These are phyloP conservation scores for Nansenia antarctica DNA, from an alignment of 2,113 vertebrate genomes.

Conservation along the genomic window DNA sequence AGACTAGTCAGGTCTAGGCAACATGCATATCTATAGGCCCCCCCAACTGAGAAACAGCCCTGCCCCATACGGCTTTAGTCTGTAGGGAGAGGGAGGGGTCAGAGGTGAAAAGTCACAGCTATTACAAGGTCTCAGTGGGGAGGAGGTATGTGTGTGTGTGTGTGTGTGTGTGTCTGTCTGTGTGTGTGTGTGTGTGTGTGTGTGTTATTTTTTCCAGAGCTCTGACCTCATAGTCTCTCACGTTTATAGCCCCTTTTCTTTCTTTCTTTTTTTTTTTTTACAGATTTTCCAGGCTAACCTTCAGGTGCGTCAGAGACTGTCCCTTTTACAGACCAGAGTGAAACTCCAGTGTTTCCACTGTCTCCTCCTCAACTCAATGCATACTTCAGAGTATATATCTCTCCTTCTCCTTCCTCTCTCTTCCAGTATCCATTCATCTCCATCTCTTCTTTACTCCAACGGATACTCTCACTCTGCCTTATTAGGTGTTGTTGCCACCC, in stretches of 20 bases:
- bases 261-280: no score
- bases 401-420: neutral
- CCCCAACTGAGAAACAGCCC: neutral
- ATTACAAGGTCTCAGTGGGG: constrained; percentile 32
- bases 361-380: constrained; percentile 9
- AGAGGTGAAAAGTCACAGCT: constrained; percentile 20
- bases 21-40: no score
- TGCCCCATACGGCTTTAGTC: neutral
- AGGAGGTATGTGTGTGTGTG: neutral
- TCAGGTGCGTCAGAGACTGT: constrained; percentile 11
- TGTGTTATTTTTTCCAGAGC: neutral
- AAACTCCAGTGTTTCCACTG: constrained; percentile 24
- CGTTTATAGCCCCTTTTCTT: constrained; percentile 21
- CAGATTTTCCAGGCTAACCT: constrained; percentile 12
- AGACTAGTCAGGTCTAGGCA: neutral
- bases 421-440: neutral
- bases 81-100: neutral
- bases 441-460: neutral
- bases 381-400: neutral
- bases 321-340: constrained; percentile 4
- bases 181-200: no score
- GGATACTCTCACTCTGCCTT: neutral
- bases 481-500: no score
- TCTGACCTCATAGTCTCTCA: neutral
- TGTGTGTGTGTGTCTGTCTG: no score